phyloP scores from a whole-genome alignment of 2,113 vertebrate species.

The Ovis canadensis region DNA sequence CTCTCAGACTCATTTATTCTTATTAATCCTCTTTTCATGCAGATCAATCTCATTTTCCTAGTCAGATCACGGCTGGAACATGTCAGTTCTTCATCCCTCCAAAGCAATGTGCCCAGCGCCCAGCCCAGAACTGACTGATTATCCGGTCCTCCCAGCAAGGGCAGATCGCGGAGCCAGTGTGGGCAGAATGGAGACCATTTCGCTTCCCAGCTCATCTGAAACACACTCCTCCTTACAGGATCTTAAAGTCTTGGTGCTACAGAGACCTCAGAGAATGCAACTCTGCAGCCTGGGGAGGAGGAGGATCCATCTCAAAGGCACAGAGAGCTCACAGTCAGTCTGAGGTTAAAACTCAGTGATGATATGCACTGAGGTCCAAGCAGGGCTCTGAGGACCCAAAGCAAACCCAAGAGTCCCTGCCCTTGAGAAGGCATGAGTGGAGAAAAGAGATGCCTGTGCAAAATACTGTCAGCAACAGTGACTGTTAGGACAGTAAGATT shows the following conservation, averaged over 20 bases:
- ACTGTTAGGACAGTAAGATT: rapidly evolving
- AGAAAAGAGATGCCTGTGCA: not conserved
- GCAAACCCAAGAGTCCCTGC: not conserved
- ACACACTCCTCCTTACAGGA: not conserved
- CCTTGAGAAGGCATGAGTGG: not conserved
- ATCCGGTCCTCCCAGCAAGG: not conserved
- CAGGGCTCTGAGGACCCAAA: not conserved
- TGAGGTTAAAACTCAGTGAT: not conserved
- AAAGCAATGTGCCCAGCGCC: too few relatives aligned
- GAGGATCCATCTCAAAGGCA: too few relatives aligned
- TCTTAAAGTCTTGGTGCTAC: not conserved
- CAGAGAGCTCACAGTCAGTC: not conserved
- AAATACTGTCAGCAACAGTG: not conserved
- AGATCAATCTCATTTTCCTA: not conserved
- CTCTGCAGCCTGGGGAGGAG: not conserved
- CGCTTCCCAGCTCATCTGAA: rapidly evolving
- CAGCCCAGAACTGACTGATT: not conserved
- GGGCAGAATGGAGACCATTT: not conserved
- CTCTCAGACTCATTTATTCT: not conserved
- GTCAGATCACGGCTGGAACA: rapidly evolving
- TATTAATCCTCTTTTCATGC: not conserved
- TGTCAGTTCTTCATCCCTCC: not conserved
- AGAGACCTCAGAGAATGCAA: not conserved
- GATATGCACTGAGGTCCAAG: not conserved
- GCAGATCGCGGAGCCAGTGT: rapidly evolving